phyloP scores from a whole-genome alignment of 2,113 vertebrate species.

The Phalacrocorax pelagicus region DNA sequence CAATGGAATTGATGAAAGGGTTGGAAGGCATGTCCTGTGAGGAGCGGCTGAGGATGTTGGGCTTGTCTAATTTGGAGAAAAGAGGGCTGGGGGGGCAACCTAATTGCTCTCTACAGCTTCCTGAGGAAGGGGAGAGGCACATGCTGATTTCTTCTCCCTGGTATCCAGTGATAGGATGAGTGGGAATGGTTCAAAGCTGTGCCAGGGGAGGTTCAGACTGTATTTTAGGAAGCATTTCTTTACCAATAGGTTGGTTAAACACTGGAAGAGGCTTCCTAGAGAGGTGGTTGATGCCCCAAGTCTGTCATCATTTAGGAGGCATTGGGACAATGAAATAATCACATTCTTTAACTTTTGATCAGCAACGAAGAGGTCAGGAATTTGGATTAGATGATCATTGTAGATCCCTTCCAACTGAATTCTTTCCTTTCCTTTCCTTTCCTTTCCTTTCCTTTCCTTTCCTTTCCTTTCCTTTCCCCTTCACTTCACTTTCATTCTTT shows the following conservation, averaged over 20 bases:
- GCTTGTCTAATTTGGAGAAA: not conserved
- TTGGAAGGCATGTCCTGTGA: not conserved
- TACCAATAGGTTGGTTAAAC: not conserved
- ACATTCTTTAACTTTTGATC: not conserved
- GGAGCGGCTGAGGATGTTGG: not conserved
- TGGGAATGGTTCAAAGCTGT: not conserved
- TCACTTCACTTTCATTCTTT: no score
- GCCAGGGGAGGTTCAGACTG: not conserved
- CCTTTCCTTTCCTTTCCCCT: no score
- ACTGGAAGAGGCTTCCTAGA: not conserved
- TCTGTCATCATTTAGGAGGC: not conserved
- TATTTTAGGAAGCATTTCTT: not conserved
- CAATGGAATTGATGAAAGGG: not conserved
- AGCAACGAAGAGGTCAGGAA: not conserved
- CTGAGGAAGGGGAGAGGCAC: not conserved
- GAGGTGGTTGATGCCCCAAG: not conserved
- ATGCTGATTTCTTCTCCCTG: not conserved
- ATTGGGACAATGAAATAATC: not conserved
- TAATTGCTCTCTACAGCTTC: not conserved
- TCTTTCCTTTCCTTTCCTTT: no score
- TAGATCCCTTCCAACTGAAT: not conserved
- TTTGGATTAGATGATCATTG: not conserved
- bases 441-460: no score
- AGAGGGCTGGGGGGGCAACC: not conserved
- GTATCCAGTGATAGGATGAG: not conserved